These are phyloP conservation scores for Psococerastis gibbosa DNA, from an alignment of 2,888 invertebrate species.

Conservation along the genomic window DNA sequence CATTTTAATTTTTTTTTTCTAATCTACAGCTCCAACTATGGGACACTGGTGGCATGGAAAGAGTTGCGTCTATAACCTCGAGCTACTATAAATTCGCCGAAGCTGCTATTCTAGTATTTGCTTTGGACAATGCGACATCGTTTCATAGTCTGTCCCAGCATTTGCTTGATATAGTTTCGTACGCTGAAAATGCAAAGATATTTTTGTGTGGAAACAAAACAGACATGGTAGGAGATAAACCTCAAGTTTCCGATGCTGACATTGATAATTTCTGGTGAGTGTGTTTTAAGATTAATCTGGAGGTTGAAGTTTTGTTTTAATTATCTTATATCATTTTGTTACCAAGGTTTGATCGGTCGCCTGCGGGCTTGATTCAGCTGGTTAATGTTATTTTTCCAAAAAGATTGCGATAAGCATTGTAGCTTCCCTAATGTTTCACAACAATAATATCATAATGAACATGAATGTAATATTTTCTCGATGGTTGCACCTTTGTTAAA, in stretches of 20 bases:
- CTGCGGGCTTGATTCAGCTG: no score
- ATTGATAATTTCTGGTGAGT: constrained; percentile 70
- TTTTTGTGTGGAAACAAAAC: constrained; percentile 86
- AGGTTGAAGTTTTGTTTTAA: no score
- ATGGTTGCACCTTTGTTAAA: no score
- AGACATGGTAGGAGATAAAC: constrained; percentile 48
- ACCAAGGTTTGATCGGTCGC: no score
- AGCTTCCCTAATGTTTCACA: no score
- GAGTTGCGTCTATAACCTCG: constrained; percentile 85
- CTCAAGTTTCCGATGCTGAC: constrained; percentile 69
- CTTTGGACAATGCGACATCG: constrained; percentile 75
- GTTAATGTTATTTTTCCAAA: no score
- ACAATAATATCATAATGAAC: no score
- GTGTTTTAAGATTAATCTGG: no score
- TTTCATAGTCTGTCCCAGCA: constrained; percentile 86
- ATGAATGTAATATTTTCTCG: no score
- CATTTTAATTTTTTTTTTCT: no score
- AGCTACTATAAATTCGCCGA: constrained; percentile 93
- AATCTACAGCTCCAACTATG: constrained; percentile 78
- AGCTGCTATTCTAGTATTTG: constrained; percentile 82
- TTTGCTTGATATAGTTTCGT: constrained; percentile 78
- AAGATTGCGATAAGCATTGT: no score
- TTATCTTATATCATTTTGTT: no score
- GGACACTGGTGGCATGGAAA: constrained; percentile 95
- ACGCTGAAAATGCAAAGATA: constrained; percentile 88